Evolutionary conservation across 2,113 vertebrate genomes (phyloP).

Genomic region (Crotalus helleri): DNA sequence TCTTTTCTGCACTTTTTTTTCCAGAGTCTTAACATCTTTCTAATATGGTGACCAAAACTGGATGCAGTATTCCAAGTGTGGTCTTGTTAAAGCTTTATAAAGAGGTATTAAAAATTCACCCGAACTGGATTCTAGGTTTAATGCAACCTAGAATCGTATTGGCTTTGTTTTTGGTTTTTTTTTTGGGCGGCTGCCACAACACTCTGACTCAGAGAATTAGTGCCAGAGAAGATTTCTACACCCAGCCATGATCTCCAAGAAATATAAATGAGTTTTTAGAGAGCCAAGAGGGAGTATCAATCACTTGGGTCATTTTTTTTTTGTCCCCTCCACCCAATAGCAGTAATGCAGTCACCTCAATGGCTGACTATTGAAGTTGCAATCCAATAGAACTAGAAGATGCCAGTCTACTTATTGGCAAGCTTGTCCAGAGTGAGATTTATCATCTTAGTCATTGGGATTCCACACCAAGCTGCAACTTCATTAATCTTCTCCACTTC

Average conservation of each 20-base stretch:
- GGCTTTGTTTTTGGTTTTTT: too few species aligned
- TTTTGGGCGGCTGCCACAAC: too few species aligned
- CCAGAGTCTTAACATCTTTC: too few species aligned
- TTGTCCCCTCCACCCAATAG: background rate
- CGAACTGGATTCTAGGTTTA: too few species aligned
- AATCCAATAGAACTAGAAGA: slow-evolving; percentile 22
- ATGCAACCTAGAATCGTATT: too few species aligned
- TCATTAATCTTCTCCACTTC: slow-evolving; percentile 37
- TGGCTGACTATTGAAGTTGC: slow-evolving; percentile 23
- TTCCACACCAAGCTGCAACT: slow-evolving; percentile 34
- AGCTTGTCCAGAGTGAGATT: slow-evolving; percentile 53
- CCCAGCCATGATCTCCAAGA: rapidly evolving
- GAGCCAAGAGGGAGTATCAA: slow-evolving; percentile 32
- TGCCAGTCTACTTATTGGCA: slow-evolving; percentile 27
- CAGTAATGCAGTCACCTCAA: slow-evolving; percentile 16
- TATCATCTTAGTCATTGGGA: slow-evolving; percentile 40
- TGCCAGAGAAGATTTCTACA: background rate
- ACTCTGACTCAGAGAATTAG: slow-evolving; percentile 30
- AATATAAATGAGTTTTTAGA: background rate
- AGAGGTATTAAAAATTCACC: too few species aligned
- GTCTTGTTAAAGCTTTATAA: too few species aligned
- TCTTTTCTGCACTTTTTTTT: too few species aligned
- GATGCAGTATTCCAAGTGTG: too few species aligned
- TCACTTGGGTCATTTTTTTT: slow-evolving; percentile 12
- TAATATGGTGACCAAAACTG: too few species aligned